Evolutionary conservation across 2,113 vertebrate genomes (phyloP).

Genomic region (Seriola aureovittata): DNA sequence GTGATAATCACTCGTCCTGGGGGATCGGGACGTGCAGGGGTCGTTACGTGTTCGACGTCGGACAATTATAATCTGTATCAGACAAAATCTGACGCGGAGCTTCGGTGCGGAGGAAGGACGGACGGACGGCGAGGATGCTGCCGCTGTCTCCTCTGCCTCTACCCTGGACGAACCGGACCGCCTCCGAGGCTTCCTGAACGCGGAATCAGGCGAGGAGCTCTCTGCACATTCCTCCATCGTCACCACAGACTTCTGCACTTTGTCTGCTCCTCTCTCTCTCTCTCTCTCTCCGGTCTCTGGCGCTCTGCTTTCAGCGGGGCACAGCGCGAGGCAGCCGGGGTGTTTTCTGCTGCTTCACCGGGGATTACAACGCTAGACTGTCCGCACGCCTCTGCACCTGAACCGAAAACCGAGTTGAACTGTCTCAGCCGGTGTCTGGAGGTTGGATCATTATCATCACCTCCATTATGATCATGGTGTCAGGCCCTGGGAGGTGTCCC

Average conservation of each 20-base stretch:
- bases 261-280: background rate
- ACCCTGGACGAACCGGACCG: conserved; percentile 41
- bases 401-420: background rate
- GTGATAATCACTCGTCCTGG: background rate
- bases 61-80: background rate
- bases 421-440: background rate
- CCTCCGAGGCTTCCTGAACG: conserved; percentile 48
- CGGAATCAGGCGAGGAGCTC: background rate
- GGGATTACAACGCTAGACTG: conserved; percentile 8
- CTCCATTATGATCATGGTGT: conserved; percentile 61
- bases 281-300: background rate
- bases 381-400: conserved; percentile 3
- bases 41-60: background rate
- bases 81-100: background rate
- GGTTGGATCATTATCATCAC: conserved; percentile 16
- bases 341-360: too few relatives aligned
- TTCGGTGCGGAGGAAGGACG: conserved; percentile 19
- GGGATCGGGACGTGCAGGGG: conserved; percentile 9
- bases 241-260: background rate
- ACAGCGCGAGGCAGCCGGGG: conserved; percentile 18
- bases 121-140: conserved; percentile 53
- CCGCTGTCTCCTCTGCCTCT: conserved; percentile 36
- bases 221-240: conserved; percentile 27
- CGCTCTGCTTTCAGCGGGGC: conserved; percentile 24
- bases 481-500: conserved; percentile 65